Evolutionary conservation across 2,888 invertebrate genomes (phyloP), one percentile per base, ranked within the genome.

Genomic region (Campopleginae sp.): DNA sequence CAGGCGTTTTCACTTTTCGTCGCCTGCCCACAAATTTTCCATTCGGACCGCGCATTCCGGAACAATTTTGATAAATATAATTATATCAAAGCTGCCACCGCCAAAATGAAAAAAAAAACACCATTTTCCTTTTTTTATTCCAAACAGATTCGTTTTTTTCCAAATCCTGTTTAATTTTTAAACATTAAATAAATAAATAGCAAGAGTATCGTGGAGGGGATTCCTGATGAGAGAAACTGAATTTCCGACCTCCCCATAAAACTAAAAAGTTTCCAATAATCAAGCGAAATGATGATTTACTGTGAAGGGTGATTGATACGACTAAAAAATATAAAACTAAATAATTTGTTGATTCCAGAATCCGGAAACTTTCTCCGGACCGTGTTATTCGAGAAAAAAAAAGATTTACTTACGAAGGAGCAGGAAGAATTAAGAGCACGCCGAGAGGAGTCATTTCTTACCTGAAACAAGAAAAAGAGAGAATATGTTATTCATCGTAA

Each of bases 381-480:
- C 27, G 12, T 23, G 23, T 8, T 23, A 5, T 58, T 44, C 10
- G n/a, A 19, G 31, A 23, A 23, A 63, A 58, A 27, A 46, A 6
- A 75, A 23, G 42, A 48, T 48, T 63, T 75, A 75, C 48, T 63
- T 33, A 63, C 75, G 31, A 33, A 63, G 19, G 5, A 23, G 14
- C 27, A 58, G 58, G 14, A 23, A 27, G 61, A 61, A 42, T 61
- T 42, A 10, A 31, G 17, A 17, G 8, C 31, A 33, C 17, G 27
- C 1, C 31, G 46, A 63, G 19, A 33, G 19, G 5, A 48, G 38
- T 31, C 10, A 61, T 68, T 42, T 48, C 83, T 83, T 70, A 83
- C 78, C 79, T 79, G 83, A 70, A 80, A 83, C 46, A 19, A 68
- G 54, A 61, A 65, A 42, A 70, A 65, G 42, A 75, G 75, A 42